phyloP scores from a whole-genome alignment of 2,797 vertebrate species.

The Chelonia mydas region DNA sequence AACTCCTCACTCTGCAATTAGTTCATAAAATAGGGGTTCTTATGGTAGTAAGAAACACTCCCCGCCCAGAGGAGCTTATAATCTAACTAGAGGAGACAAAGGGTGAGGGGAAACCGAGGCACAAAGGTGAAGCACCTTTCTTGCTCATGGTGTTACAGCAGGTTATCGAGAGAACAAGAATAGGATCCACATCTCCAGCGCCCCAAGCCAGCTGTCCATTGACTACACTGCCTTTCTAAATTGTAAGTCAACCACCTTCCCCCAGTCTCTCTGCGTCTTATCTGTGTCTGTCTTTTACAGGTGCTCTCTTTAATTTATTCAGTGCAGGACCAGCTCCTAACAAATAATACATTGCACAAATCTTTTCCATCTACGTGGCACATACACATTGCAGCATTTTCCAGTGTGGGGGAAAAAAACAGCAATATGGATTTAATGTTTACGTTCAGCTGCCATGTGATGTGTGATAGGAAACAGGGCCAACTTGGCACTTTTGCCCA shows the following conservation, averaged over 20 bases:
- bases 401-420: not conserved
- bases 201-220: not conserved
- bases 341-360: too few relatives aligned
- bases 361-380: too few relatives aligned
- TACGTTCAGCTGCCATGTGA: not conserved
- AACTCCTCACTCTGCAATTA: too few relatives aligned
- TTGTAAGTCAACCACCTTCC: not conserved
- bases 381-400: not conserved
- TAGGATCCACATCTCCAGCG: not conserved
- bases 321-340: not conserved
- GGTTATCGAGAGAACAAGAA: not conserved
- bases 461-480: accelerated
- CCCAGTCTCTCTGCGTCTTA: not conserved
- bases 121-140: too few relatives aligned
- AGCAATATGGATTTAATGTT: not conserved
- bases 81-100: conserved; percentile 51
- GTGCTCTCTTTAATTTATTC: not conserved
- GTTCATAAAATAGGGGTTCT: too few relatives aligned
- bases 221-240: not conserved
- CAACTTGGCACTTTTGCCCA: not conserved
- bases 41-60: not conserved
- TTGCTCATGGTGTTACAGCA: not conserved
- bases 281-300: not conserved
- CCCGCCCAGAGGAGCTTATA: not conserved
- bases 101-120: not conserved